Evolutionary conservation across 2,888 invertebrate species (phyloP).

Genomic region (Myopa testacea): DNA sequence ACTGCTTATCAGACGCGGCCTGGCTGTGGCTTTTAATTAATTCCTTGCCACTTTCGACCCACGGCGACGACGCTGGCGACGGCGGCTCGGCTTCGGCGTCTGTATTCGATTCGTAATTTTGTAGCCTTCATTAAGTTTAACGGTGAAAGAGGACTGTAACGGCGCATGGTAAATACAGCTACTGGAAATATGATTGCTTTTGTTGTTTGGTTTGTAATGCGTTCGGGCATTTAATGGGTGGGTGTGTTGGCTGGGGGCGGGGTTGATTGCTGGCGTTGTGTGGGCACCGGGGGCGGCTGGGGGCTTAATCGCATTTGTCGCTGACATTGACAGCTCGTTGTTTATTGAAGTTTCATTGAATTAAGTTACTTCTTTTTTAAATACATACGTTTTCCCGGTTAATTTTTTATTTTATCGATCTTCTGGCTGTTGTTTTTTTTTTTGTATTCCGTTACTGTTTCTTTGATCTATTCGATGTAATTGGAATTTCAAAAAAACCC

Average conservation of each 20-base stretch:
- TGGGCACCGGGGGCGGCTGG: background rate
- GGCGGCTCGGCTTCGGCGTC: too few relatives aligned
- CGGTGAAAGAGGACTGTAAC: background rate
- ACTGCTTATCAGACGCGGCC: background rate
- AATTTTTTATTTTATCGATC: background rate
- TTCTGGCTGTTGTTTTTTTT: too few relatives aligned
- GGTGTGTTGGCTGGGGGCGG: background rate
- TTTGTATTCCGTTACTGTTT: too few relatives aligned
- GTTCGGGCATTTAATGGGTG: background rate
- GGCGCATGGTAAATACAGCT: background rate
- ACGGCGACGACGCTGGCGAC: conserved; percentile 4
- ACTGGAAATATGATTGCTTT: background rate
- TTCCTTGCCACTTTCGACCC: conserved; percentile 25
- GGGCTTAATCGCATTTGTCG: conserved; percentile 23
- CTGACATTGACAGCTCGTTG: conserved; percentile 30
- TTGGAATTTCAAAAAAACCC: too few relatives aligned
- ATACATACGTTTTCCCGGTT: background rate
- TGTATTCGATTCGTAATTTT: conserved; percentile 8
- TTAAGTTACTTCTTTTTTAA: background rate
- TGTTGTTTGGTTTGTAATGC: background rate
- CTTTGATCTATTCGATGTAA: too few relatives aligned
- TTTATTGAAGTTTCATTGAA: background rate
- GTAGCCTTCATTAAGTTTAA: conserved; percentile 25
- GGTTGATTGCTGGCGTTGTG: background rate
- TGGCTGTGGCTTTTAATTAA: conserved; percentile 36